Conservation (phyloP, 2,113 vertebrate genomes). For the Ranitomeya variabilis region DNA sequence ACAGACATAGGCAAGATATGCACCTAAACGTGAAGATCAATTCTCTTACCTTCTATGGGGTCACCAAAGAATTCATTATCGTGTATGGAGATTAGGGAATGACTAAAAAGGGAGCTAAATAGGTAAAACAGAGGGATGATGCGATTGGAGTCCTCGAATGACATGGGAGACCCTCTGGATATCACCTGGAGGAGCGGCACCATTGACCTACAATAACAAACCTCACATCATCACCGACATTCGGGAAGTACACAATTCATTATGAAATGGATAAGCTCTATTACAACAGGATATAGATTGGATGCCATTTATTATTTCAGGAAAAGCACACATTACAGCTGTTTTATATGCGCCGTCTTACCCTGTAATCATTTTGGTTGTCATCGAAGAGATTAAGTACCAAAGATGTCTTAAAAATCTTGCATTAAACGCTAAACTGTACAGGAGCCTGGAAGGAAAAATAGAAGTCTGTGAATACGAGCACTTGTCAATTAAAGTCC, state of each 20-base stretch:
- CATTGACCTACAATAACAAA: slow-evolving; percentile 78
- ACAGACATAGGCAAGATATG: neutral
- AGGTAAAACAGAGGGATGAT: slow-evolving; percentile 98
- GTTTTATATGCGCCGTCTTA: slow-evolving; percentile 65
- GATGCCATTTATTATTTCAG: neutral
- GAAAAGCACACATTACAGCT: neutral
- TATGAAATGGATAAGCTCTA: neutral
- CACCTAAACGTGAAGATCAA: neutral
- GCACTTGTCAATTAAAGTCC: neutral
- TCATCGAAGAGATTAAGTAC: slow-evolving; percentile 97
- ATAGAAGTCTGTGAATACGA: neutral
- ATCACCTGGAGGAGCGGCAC: slow-evolving; percentile 93
- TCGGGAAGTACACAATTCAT: neutral
- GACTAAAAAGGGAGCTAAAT: slow-evolving; percentile 97
- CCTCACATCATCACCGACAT: neutral
- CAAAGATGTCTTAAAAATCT: slow-evolving; percentile 95
- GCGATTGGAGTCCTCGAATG: slow-evolving; percentile 89
- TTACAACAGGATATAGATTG: neutral
- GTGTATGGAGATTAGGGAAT: slow-evolving; percentile 96
- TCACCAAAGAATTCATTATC: slow-evolving; percentile 97
- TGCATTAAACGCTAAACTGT: slow-evolving; percentile 97
- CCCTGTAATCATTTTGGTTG: slow-evolving; percentile 97
- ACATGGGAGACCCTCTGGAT: slow-evolving; percentile 94
- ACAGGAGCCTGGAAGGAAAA: slow-evolving; percentile 85
- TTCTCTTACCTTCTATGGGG: slow-evolving; percentile 83